These are phyloP conservation scores for Myocastor coypus DNA, from an alignment of 2,113 vertebrate species.

Conservation along the genomic window DNA sequence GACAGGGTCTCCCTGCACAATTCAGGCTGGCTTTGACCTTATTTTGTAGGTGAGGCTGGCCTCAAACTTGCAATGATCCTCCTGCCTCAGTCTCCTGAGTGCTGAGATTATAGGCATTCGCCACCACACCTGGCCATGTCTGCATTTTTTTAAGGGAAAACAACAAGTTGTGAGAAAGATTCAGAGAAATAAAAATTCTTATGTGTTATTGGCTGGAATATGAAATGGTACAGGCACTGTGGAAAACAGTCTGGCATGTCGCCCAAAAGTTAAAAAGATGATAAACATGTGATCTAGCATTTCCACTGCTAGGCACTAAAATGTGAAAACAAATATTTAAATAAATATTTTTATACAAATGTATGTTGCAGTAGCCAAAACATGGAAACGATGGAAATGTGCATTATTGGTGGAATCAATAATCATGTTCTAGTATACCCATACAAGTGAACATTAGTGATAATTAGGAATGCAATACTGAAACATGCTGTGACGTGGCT, in stretches of 20 bases:
- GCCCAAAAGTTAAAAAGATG: neutral
- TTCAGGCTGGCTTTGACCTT: too few species aligned
- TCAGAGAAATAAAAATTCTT: neutral
- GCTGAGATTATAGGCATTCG: too few species aligned
- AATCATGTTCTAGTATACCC: neutral
- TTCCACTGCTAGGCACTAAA: neutral
- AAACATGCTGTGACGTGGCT: neutral
- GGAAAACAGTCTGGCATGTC: neutral
- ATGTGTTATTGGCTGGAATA: neutral
- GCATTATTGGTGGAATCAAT: neutral
- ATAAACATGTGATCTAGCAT: neutral
- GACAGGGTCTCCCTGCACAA: too few species aligned
- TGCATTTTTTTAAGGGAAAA: too few species aligned
- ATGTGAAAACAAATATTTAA: slow-evolving; percentile 17
- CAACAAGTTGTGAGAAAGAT: neutral
- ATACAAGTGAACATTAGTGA: neutral
- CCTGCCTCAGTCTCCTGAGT: too few species aligned
- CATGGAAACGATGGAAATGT: neutral
- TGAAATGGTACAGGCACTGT: slow-evolving; percentile 4
- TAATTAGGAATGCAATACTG: neutral
- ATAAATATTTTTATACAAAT: neutral
- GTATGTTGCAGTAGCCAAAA: neutral
- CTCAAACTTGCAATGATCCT: too few species aligned
- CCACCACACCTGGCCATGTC: too few species aligned
- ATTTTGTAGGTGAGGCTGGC: too few species aligned